Percentiles rank a stretch among this genome's conserved stretches.
These are phyloP conservation scores for Plutella xylostella DNA, from an alignment of 2,888 invertebrate genomes.

Conservation along the genomic window DNA sequence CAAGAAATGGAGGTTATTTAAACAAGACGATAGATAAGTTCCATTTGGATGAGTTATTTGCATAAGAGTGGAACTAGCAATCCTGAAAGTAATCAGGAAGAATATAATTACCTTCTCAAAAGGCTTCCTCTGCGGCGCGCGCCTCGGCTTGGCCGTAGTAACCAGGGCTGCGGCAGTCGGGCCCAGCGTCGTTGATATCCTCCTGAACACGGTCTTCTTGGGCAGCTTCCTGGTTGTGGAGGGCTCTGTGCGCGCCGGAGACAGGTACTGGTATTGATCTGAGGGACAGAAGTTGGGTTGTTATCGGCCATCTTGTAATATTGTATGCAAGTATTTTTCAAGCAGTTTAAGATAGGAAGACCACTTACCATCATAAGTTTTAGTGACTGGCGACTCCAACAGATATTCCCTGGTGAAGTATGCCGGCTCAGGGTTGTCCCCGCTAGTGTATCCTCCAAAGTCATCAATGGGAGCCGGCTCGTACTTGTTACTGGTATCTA, in stretches of 20 bases:
- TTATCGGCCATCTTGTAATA: neutral
- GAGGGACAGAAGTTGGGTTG: conserved; percentile 10
- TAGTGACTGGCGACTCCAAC: conserved; percentile 56
- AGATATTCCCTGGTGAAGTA: conserved; percentile 59
- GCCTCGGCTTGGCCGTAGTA: conserved; percentile 20
- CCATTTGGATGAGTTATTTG: too few relatives aligned
- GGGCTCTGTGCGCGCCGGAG: conserved; percentile 45
- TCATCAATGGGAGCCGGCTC: conserved; percentile 31
- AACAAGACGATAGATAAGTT: too few relatives aligned
- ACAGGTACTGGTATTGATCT: conserved; percentile 60
- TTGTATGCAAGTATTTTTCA: too few relatives aligned
- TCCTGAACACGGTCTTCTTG: conserved; percentile 43
- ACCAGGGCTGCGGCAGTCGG: conserved; percentile 25
- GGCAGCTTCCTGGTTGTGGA: conserved; percentile 29
- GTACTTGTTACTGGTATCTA: conserved; percentile 12
- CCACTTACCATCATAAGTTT: conserved; percentile 54
- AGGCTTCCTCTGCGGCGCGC: conserved; percentile 30
- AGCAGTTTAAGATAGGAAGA: too few relatives aligned
- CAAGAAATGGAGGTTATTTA: too few relatives aligned
- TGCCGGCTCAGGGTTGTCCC: conserved; percentile 41
- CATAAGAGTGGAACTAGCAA: too few relatives aligned
- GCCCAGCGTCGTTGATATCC: conserved; percentile 42
- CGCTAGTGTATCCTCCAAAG: conserved; percentile 32
- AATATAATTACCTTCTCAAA: conserved; percentile 23
- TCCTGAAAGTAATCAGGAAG: too few relatives aligned